These are phyloP conservation scores for Engraulis encrasicolus DNA, from an alignment of 2,113 vertebrate species.

Conservation along the genomic window DNA sequence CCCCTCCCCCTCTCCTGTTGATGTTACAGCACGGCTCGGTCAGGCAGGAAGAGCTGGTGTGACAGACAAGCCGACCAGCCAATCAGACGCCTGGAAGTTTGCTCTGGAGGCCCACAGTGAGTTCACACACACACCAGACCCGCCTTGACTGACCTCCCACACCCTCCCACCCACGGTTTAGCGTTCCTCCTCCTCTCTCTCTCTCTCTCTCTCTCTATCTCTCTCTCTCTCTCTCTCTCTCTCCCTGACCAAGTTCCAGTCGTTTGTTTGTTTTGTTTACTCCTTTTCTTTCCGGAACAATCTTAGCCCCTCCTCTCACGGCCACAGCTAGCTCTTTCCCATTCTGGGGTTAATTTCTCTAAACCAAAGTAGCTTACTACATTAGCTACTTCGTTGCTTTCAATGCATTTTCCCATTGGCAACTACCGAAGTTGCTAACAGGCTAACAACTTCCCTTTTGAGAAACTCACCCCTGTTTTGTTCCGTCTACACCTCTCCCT, in stretches of 20 bases:
- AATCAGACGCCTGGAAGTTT: conserved; percentile 47
- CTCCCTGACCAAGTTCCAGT: conserved; percentile 24
- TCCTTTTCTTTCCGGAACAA: conserved; percentile 49
- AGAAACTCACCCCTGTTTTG: too few relatives aligned
- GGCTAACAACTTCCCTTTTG: too few relatives aligned
- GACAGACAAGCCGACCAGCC: conserved; percentile 65
- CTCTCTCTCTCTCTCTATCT: conserved; percentile 24
- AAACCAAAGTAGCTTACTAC: too few relatives aligned
- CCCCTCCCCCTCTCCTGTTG: conserved; percentile 58
- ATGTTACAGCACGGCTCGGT: conserved; percentile 41
- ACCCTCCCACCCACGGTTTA: neutral
- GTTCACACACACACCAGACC: conserved; percentile 34
- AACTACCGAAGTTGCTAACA: too few relatives aligned
- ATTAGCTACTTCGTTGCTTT: too few relatives aligned
- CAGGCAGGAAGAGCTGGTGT: conserved; percentile 72
- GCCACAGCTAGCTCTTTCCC: too few relatives aligned
- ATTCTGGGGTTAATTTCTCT: neutral
- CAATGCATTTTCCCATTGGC: too few relatives aligned
- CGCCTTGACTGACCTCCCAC: conserved; percentile 46
- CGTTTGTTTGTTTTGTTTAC: conserved; percentile 54
- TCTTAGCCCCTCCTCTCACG: conserved; percentile 52
- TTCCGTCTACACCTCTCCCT: neutral
- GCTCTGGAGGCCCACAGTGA: neutral
- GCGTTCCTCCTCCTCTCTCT: conserved; percentile 41
- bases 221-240: conserved; percentile 31